Conservation (phyloP, 2,888 invertebrate genomes). For the Ernsta delagoae region DNA sequence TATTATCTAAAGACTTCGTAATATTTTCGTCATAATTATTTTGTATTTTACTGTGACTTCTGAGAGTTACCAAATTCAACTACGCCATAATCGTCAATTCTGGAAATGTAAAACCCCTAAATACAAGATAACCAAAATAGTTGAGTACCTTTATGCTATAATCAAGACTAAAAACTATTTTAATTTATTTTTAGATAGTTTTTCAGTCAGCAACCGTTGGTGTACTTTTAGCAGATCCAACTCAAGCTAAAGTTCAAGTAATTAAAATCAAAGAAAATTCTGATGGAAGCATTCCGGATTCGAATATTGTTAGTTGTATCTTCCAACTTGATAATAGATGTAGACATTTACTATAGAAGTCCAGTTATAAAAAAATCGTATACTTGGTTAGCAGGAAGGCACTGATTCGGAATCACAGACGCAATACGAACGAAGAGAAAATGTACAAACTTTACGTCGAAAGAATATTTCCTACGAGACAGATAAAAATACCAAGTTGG, state of each 20-base stretch:
- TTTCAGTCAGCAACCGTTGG: constrained; percentile 89
- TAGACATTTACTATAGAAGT: no score
- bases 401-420: constrained; percentile 54
- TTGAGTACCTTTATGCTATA: no score
- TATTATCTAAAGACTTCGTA: no score
- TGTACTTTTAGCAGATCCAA: constrained; percentile 87
- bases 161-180: no score
- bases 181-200: constrained; percentile 81
- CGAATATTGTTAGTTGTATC: constrained; percentile 48
- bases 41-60: no score
- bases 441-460: constrained; percentile 37
- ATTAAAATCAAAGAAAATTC: constrained; percentile 78
- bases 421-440: constrained; percentile 54
- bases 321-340: no score
- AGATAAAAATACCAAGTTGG: constrained; percentile 48
- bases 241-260: constrained; percentile 87
- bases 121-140: no score
- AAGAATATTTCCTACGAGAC: constrained; percentile 38
- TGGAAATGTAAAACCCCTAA: no score
- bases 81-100: no score
- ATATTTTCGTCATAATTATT: no score
- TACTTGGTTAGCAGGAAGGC: constrained; percentile 49
- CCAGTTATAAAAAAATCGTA: no score
- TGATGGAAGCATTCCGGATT: constrained; percentile 52
- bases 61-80: no score